Percentiles rank a stretch among this genome's conserved stretches.
phyloP scores from a whole-genome alignment of 2,113 vertebrate genomes.

The Myrmophylax atrothorax region DNA sequence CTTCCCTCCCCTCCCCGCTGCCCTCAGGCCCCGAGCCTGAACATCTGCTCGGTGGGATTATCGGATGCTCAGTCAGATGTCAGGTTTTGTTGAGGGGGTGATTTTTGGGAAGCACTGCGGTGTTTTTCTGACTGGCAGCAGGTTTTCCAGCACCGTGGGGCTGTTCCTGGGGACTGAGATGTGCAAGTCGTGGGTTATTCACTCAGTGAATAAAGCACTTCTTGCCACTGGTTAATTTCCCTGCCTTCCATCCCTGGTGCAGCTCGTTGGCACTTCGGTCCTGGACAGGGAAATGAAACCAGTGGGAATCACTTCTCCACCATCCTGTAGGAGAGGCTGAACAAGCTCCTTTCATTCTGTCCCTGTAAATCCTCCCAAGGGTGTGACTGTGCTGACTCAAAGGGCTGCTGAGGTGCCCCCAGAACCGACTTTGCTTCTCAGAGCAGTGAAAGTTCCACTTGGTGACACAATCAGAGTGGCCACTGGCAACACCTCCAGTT shows the following conservation, averaged over 20 bases:
- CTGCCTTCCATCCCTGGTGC: rapidly evolving
- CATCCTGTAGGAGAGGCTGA: rapidly evolving
- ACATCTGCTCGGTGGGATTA: background rate
- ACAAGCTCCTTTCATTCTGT: rapidly evolving
- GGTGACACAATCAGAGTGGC: rapidly evolving
- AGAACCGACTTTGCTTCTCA: rapidly evolving
- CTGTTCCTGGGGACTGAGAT: background rate
- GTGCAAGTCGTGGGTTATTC: rapidly evolving
- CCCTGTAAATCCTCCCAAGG: rapidly evolving
- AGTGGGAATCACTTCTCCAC: rapidly evolving
- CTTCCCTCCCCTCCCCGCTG: background rate
- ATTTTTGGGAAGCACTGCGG: background rate
- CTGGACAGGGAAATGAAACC: rapidly evolving
- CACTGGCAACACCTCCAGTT: rapidly evolving
- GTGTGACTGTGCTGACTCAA: rapidly evolving
- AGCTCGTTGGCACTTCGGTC: rapidly evolving
- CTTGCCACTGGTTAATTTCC: too few species aligned
- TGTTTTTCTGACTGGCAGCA: background rate
- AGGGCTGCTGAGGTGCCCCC: background rate
- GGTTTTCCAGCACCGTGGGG: background rate
- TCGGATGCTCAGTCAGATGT: background rate
- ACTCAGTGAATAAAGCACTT: too few species aligned
- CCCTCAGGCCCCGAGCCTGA: background rate
- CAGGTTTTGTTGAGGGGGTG: background rate
- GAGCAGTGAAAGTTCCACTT: rapidly evolving